phyloP scores from a whole-genome alignment of 1,140 invertebrate genomes.

The Goniozus legneri region DNA sequence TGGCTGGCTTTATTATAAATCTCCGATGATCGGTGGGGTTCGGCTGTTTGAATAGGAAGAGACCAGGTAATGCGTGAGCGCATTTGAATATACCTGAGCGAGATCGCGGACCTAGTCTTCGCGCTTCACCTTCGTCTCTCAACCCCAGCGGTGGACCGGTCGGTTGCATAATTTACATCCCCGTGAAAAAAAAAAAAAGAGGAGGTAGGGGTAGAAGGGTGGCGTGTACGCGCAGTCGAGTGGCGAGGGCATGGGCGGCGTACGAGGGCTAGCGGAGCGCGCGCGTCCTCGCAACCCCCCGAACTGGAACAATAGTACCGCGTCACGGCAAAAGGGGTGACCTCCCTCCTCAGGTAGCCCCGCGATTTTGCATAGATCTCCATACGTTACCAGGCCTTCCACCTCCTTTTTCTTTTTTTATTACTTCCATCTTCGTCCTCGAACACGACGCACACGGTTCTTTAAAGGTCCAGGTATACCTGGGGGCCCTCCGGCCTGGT shows the following conservation, averaged over 20 bases:
- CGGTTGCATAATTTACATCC: slow-evolving; percentile 49
- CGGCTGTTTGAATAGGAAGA: slow-evolving; percentile 46
- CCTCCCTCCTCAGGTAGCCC: slow-evolving; percentile 35
- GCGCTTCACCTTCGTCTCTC: slow-evolving; percentile 6
- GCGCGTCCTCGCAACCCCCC: slow-evolving; percentile 22
- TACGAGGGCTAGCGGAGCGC: slow-evolving; percentile 12
- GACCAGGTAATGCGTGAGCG: slow-evolving; percentile 43
- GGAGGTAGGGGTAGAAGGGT: slow-evolving; percentile 11
- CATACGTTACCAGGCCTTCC: slow-evolving; percentile 40
- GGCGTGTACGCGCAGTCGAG: too few species aligned
- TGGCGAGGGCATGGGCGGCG: slow-evolving; percentile 10
- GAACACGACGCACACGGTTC: slow-evolving; percentile 16
- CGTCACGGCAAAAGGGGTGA: slow-evolving; percentile 25
- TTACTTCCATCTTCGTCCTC: slow-evolving; percentile 6
- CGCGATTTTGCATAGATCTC: slow-evolving; percentile 53
- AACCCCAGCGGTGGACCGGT: slow-evolving; percentile 21
- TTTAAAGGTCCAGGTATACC: slow-evolving; percentile 43
- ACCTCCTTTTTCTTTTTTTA: slow-evolving; percentile 20
- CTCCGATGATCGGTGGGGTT: slow-evolving; percentile 38
- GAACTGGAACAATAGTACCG: slow-evolving; percentile 45
- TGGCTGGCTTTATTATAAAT: slow-evolving; percentile 47
- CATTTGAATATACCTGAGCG: slow-evolving; percentile 46
- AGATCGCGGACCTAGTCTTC: slow-evolving; percentile 11
- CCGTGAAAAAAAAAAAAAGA: too few species aligned
- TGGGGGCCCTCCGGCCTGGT: slow-evolving; percentile 35